Base-by-base conservation (phyloP, 1,140 invertebrate genomes). In the Potamilus streckersoni region DNA sequence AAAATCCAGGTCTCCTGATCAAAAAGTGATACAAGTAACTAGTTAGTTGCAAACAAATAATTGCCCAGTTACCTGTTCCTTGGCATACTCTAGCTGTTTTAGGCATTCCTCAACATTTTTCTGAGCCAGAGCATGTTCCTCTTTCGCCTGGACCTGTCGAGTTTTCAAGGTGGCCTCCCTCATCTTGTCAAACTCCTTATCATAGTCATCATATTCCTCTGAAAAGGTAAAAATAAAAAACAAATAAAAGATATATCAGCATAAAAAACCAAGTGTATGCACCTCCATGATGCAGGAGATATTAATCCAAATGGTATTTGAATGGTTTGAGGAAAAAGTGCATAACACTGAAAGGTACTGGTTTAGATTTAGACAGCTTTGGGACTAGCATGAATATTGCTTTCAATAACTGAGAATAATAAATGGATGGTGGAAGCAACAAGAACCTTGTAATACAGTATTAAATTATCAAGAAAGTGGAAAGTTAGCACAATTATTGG, bases 161-260 rank as follows among this genome's bases (percentile, higher is more conserved):
- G 85, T 87, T 74, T 88, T 88, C 71, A 90, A 71, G 38, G 84
- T 90, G 13, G 85, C 87, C 77, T 90, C 88, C 67, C 87, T 83
- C 84, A 90, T 86, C 57, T 85, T 83, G 72, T 90, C 88, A 89
- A 90, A 90, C 73, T 89, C 87, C 56, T 79, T 81, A 78, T 90
- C 89, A 79, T 89, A 90, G 27, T 90, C 88, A 81, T 90, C 89
- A 78, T 85, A 85, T 71, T 90, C 89, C 71, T 89, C 89, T 89
- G 73, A 38, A 72, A 67, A 70, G 64, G 17, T 69, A 17, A 63
- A 20, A 27, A 63, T 0, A 16, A 64, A 15, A 27, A 38, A 56
- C 5, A 14, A 68, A 27, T 68, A 49, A 17, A 38, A 20, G 19
- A 71, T 17, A 15, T 38, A 8, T 27, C 12, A 8, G 23, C 19